Conservation (phyloP, 2,113 vertebrate genomes). For the Toxostoma redivivum region DNA sequence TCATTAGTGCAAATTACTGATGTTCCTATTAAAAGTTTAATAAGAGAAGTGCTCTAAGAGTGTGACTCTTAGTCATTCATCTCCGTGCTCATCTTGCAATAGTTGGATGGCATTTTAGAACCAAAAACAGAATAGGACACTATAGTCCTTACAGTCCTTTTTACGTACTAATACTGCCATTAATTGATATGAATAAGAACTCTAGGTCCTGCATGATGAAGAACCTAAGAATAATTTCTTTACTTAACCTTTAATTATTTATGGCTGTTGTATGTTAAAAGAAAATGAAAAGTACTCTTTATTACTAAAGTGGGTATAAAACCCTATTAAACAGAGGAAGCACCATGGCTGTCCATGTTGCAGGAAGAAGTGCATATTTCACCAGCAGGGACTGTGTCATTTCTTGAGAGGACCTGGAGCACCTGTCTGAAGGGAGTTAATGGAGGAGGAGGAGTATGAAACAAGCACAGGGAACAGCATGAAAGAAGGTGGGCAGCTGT, state of each 20-base stretch:
- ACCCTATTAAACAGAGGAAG: neutral
- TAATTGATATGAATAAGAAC: neutral
- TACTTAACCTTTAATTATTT: neutral
- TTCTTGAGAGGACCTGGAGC: neutral
- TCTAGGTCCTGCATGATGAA: neutral
- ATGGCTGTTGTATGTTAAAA: neutral
- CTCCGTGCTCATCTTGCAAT: neutral
- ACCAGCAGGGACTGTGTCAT: neutral
- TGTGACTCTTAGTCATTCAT: neutral
- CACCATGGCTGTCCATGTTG: neutral
- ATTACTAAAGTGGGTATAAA: neutral
- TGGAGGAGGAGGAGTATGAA: neutral
- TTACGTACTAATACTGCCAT: neutral
- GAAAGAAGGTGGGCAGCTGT: neutral
- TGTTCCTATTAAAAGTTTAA: constrained; percentile 20
- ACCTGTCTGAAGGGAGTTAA: neutral
- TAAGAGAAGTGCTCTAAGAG: neutral
- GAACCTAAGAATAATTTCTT: neutral
- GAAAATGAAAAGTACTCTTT: neutral
- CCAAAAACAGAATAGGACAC: neutral
- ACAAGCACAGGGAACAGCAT: neutral
- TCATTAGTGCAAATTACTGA: constrained; percentile 19
- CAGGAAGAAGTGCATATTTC: neutral
- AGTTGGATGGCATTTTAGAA: neutral
- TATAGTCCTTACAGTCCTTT: neutral